Evolutionary conservation across 2,888 invertebrate species (phyloP), one percentile per base, ranked within the genome.

Genomic region (Hemistola chrysoprasaria): DNA sequence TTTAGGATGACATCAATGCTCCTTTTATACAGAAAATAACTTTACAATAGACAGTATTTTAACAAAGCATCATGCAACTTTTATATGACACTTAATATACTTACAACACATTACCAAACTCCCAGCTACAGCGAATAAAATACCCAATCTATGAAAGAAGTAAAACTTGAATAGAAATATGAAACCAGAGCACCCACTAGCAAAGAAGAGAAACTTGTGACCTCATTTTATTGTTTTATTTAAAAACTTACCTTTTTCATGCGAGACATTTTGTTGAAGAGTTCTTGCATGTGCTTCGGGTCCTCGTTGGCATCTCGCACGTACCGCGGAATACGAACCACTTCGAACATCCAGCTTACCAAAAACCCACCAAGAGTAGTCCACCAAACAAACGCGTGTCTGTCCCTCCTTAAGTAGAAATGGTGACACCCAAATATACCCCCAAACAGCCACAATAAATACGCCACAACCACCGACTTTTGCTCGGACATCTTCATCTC

Each of bases 331-430:
- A 98, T 94, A 49, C 92, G 91, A 60, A 95, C 95, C 1, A 97
- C 74, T 74, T 98, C 98, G 4, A 94, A 90, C 0, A 98, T 59
- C 95, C 97, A 97, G 5, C 98, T 98, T 8, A 95, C 65, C 0
- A 96, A 95, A 66, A 95, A 96, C 2, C 97, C 97, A 1, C 95
- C 97, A 8, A 96, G 80, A 0, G 97, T 96, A 43, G 93, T 93
- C 93, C 95, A 95, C 92, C 95, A 97, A 0, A 97, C 90, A 69
- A 98, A 95, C 0, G 96, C 98, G 61, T 98, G 98, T 10, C 93
- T 90, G 77, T 98, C 97, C 40, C 98, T 90, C 36, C 93, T 92
- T 50, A 98, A 86, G 79, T 98, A 98, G 64, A 98, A 92, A 71
- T 98, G 97, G 79, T 98, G 98, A 3, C 95, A 81, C 0, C 98